A percentile compares a stretch with the other conserved stretches of the same genome.
Evolutionary conservation across 53 echinoderm and acorn worm genomes (phyloP).

Genomic region (Antedon mediterranea): DNA sequence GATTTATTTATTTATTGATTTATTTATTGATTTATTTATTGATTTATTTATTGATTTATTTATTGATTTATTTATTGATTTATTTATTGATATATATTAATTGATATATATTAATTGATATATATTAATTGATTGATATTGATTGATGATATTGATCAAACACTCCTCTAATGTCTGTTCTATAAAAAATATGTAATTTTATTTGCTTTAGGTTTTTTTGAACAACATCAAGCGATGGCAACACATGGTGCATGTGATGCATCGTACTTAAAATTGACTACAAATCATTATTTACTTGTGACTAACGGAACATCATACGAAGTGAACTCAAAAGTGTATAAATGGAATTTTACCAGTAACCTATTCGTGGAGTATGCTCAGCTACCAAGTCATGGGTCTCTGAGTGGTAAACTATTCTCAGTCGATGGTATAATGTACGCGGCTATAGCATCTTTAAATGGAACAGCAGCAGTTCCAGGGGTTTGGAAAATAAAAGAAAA

Average conservation of each 20-base stretch:
- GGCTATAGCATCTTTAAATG: conserved; percentile 14
- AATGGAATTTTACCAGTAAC: not conserved
- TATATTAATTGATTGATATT: too few species aligned
- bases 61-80: too few species aligned
- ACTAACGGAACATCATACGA: conserved; percentile 13
- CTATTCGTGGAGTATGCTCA: conserved; percentile 26
- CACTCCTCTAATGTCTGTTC: too few species aligned
- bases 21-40: too few species aligned
- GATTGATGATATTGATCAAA: too few species aligned
- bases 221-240: conserved; percentile 31
- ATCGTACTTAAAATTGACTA: conserved; percentile 9
- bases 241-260: conserved; percentile 29
- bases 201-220: conserved; percentile 22
- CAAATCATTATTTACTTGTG: conserved; percentile 42
- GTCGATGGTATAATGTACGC: conserved; percentile 40
- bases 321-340: conserved; percentile 27
- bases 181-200: too few species aligned
- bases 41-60: too few species aligned
- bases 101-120: too few species aligned
- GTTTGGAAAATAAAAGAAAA: conserved; percentile 44
- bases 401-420: conserved; percentile 29
- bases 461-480: conserved; percentile 4
- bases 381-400: conserved; percentile 33
- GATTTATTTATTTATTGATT: too few species aligned
- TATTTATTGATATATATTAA: too few species aligned